phyloP scores from a whole-genome alignment of 2,113 vertebrate species.

The Megaceryle maxima region DNA sequence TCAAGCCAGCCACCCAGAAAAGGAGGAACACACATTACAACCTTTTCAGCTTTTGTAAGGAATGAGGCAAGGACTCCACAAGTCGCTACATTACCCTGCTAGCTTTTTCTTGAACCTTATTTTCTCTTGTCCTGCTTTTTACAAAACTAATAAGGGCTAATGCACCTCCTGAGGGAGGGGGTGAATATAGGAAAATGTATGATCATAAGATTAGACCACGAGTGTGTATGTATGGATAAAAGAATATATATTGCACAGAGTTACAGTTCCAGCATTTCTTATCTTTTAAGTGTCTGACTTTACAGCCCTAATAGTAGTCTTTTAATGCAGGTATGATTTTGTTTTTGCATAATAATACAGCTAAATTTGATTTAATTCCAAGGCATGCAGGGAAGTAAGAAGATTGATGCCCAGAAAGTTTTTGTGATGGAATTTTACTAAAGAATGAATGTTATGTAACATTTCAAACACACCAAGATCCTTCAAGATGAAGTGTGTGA shows the following conservation, averaged over 20 bases:
- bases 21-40: not conserved
- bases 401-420: slow-evolving; percentile 66
- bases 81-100: not conserved
- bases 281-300: slow-evolving; percentile 34
- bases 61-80: not conserved
- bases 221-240: not conserved
- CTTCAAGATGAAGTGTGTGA: slow-evolving; percentile 50
- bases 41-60: slow-evolving; percentile 9
- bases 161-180: not conserved
- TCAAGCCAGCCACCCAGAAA: slow-evolving; percentile 58
- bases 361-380: slow-evolving; percentile 57
- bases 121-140: not conserved
- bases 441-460: slow-evolving; percentile 58
- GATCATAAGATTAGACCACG: not conserved
- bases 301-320: slow-evolving; percentile 27
- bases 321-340: slow-evolving; percentile 10
- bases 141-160: not conserved
- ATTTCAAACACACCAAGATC: slow-evolving; percentile 45
- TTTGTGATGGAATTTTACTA: slow-evolving; percentile 44
- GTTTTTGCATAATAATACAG: slow-evolving; percentile 54
- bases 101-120: not conserved
- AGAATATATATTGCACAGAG: not conserved
- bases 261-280: not conserved
- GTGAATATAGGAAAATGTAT: not conserved
- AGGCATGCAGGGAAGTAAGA: slow-evolving; percentile 29